Percentiles rank a stretch among this genome's conserved stretches.
Evolutionary conservation across 2,113 vertebrate species (phyloP).

Genomic region (Saguinus imperator): DNA sequence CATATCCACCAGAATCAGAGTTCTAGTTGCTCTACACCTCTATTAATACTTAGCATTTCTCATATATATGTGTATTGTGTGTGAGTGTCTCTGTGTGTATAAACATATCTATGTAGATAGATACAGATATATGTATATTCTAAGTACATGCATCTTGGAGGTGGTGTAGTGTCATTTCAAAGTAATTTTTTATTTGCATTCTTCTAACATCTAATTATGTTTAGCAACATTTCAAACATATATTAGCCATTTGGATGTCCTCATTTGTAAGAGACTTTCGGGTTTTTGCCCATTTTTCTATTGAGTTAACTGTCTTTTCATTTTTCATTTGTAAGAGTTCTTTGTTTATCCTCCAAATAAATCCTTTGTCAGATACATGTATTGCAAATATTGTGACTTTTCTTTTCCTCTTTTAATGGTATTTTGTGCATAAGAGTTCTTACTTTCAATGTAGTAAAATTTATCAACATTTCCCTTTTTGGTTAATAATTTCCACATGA

Average conservation of each 20-base stretch:
- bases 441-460: not conserved
- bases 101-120: too few species aligned
- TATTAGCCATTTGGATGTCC: not conserved
- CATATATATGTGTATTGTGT: not conserved
- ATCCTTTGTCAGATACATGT: not conserved
- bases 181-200: not conserved
- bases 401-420: not conserved
- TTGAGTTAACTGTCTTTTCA: not conserved
- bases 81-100: too few species aligned
- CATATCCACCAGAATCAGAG: not conserved
- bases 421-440: not conserved
- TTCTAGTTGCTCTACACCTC: not conserved
- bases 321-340: not conserved
- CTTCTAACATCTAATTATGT: not conserved
- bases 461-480: not conserved
- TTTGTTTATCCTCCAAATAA: not conserved
- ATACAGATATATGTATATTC: too few species aligned
- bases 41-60: not conserved
- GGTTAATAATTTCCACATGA: not conserved
- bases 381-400: not conserved
- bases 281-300: not conserved
- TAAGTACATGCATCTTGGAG: not conserved
- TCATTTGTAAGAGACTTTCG: not conserved
- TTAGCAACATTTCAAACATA: not conserved
- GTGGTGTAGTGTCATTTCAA: not conserved